Evolutionary conservation across 2,113 vertebrate species (phyloP), one percentile per base, ranked within the genome.

Genomic region (Nesoenas mayeri): DNA sequence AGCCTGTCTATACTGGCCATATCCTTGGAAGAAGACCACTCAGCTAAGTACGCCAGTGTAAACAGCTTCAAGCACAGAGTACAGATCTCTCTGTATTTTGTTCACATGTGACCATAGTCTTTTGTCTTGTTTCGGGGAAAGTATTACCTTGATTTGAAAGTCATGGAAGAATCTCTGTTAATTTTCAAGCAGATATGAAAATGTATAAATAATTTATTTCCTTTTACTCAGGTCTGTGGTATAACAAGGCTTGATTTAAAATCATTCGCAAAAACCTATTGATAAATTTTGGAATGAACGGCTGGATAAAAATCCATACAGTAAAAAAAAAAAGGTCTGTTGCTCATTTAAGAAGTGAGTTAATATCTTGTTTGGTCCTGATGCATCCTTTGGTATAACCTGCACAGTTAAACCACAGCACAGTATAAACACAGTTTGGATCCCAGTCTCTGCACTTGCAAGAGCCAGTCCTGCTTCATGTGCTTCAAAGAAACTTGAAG

Each of bases 401-500:
- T 74, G 15, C 34, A 73, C 3, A 32, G 10, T 50, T 64, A 81
- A 21, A 12, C 13, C 21, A 75, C 7, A 66, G 11, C 6, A 64
- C 0, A 0, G 1, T 50, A 54, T 44, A 15, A 95, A 75, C 15
- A 67, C 5, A 2, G 32, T 17, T 26, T 82, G 18, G 44, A 85
- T 54, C n/a, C 24, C 61, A 89, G 36, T 28, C 50, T 72, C 56
- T 83, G 67, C 29, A 34, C n/a, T 78, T 73, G 66, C 47, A 78
- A 88, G 61, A 83, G 28, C 32, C 51, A 86, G 50, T 56, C 50
- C 57, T 79, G 22, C 22, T 89, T 78, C 25, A 53, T 0, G 69
- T 53, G 26, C 61, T 92, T 88, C 78, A 87, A 87, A 85, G 40
- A 95, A 94, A 81, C 11, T 31, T 79, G 51, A 88, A 86, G 65